These are phyloP conservation scores for Drosophila erecta DNA, from an alignment of 1,140 invertebrate genomes.

Conservation along the genomic window DNA sequence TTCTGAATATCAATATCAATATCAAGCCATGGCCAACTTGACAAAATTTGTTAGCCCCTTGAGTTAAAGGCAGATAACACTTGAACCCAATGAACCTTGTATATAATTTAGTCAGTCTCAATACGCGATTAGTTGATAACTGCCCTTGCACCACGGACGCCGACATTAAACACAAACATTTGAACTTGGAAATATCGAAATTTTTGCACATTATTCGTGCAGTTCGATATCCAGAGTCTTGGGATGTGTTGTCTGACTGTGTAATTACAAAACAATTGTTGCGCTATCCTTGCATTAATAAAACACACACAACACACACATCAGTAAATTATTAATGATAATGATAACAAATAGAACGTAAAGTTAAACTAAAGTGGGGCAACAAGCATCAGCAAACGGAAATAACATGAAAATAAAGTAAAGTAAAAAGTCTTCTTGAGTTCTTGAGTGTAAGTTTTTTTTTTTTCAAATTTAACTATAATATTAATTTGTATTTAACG, in stretches of 20 bases:
- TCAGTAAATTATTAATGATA: slow-evolving; percentile 65
- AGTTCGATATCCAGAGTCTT: slow-evolving; percentile 9
- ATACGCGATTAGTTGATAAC: slow-evolving; percentile 40
- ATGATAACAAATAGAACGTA: slow-evolving; percentile 72
- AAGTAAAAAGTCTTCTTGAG: slow-evolving; percentile 56
- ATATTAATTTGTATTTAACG: slow-evolving; percentile 43
- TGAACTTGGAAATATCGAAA: slow-evolving; percentile 11
- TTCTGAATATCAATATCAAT: slow-evolving; percentile 21
- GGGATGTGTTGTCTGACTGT: slow-evolving; percentile 56
- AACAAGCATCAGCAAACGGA: slow-evolving; percentile 30
- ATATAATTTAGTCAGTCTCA: slow-evolving; percentile 73
- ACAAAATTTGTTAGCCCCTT: slow-evolving; percentile 35
- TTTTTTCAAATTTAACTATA: slow-evolving; percentile 49
- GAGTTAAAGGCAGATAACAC: slow-evolving; percentile 15
- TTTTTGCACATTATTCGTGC: slow-evolving; percentile 28
- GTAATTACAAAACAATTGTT: slow-evolving; percentile 50
- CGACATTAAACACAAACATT: slow-evolving; percentile 14
- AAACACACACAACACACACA: slow-evolving; percentile 31
- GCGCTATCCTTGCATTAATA: slow-evolving; percentile 47
- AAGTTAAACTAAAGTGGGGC: slow-evolving; percentile 54
- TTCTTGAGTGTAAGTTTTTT: slow-evolving; percentile 58
- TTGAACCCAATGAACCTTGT: slow-evolving; percentile 60
- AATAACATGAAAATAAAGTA: slow-evolving; percentile 59
- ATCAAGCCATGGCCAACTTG: slow-evolving; percentile 28
- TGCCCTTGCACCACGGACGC: slow-evolving; percentile 35